Evolutionary conservation across 2,888 invertebrate species (phyloP).

Genomic region (Caenorhabditis becei): DNA sequence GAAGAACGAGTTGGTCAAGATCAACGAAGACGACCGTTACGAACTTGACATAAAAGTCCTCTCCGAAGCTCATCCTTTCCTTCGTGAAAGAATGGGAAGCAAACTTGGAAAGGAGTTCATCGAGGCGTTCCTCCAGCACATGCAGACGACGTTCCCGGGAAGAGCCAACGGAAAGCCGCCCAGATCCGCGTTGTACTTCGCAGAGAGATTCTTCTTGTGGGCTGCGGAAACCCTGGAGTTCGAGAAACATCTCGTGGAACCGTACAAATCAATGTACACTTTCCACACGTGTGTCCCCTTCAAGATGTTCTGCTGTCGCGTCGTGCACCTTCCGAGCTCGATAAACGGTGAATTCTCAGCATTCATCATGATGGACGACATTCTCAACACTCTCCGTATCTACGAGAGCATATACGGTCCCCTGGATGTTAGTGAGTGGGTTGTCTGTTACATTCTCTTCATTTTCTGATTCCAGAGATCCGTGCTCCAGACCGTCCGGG

Average conservation of each 20-base stretch:
- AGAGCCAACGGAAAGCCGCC: background rate
- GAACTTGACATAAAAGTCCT: background rate
- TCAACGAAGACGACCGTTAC: background rate
- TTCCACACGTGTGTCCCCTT: no score
- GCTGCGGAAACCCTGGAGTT: constrained; percentile 13
- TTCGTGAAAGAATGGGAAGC: background rate
- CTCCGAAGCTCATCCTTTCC: background rate
- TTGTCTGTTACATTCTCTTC: no score
- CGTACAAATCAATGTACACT: background rate
- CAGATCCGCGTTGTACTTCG: background rate
- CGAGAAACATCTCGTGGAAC: constrained; percentile 5
- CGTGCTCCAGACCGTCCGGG: no score
- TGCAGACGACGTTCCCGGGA: background rate
- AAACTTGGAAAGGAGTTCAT: background rate
- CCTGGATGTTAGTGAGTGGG: no score
- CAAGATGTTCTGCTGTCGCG: no score
- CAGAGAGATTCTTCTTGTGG: constrained; percentile 13
- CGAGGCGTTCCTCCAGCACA: background rate
- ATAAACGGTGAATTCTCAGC: no score
- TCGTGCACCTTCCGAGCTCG: no score
- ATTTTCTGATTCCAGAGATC: no score
- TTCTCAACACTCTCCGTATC: no score
- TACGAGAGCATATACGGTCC: no score
- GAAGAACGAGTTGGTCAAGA: background rate
- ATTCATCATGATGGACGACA: no score